These are phyloP conservation scores for Pachyuromys duprasi DNA, from an alignment of 2,797 vertebrate species.

Conservation along the genomic window DNA sequence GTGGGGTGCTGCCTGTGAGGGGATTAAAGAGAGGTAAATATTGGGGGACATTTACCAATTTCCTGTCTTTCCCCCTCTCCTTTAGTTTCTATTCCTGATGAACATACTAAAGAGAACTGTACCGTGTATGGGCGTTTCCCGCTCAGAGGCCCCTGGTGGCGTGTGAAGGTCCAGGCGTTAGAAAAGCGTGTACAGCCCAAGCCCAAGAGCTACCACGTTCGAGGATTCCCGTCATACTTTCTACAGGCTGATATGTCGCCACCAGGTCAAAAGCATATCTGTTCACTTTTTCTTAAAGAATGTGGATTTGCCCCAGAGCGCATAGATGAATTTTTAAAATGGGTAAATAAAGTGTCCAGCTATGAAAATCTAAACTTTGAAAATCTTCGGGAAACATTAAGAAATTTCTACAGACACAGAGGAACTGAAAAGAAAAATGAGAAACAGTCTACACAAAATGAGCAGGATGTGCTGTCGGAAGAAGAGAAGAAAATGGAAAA, in stretches of 20 bases:
- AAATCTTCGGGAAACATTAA: constrained; percentile 84
- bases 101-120: constrained; percentile 66
- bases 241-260: constrained; percentile 84
- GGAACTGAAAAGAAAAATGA: not conserved
- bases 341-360: constrained; percentile 79
- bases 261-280: constrained; percentile 74
- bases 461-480: not conserved
- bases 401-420: constrained; percentile 80
- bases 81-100: constrained; percentile 87
- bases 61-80: constrained; percentile 58
- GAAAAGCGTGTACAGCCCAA: constrained; percentile 61
- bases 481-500: not conserved
- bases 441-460: not conserved
- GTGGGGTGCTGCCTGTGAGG: not conserved
- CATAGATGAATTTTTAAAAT: constrained; percentile 82
- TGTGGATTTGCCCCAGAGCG: constrained; percentile 72
- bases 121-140: constrained; percentile 88
- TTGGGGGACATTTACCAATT: constrained; percentile 19
- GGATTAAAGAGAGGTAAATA: not conserved
- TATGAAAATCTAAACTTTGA: constrained; percentile 83
- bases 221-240: constrained; percentile 88
- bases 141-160: constrained; percentile 90
- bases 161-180: constrained; percentile 84
- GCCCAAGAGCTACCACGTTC: constrained; percentile 74
- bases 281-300: constrained; percentile 88